Percentiles rank a stretch among this genome's conserved stretches.
Evolutionary conservation across 2,888 invertebrate genomes (phyloP).

Genomic region (Eugnorisma glareosa): DNA sequence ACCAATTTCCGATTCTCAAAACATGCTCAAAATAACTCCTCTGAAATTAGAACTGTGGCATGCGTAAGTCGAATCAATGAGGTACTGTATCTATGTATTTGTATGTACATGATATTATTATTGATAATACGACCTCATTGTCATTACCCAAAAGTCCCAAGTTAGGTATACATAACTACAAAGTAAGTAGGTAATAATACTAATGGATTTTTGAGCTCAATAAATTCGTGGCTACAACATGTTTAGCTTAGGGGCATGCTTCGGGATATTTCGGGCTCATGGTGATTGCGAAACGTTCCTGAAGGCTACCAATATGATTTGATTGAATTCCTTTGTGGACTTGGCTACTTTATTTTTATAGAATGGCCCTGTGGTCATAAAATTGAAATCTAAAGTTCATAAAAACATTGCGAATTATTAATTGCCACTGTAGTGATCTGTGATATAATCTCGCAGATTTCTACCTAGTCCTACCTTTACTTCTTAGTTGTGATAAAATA

Average conservation of each 20-base stretch:
- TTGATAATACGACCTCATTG: constrained; percentile 53
- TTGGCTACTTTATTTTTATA: neutral
- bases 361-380: constrained; percentile 2
- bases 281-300: neutral
- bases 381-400: constrained; percentile 12
- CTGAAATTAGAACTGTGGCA: constrained; percentile 83
- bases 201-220: neutral
- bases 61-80: constrained; percentile 80
- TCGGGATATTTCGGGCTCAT: neutral
- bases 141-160: constrained; percentile 37
- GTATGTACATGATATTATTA: constrained; percentile 32
- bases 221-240: neutral
- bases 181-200: constrained; percentile 3
- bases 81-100: constrained; percentile 40
- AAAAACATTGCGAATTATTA: constrained; percentile 8
- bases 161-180: neutral
- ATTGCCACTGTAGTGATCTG: constrained; percentile 8
- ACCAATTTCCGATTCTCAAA: constrained; percentile 78
- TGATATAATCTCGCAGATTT: neutral
- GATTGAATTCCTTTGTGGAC: constrained; percentile 4
- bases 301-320: neutral
- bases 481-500: neutral
- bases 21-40: constrained; percentile 78
- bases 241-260: neutral
- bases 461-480: neutral